These are phyloP conservation scores for Porites lutea DNA, from an alignment of 64 coral and sea anemone genomes.

Conservation along the genomic window DNA sequence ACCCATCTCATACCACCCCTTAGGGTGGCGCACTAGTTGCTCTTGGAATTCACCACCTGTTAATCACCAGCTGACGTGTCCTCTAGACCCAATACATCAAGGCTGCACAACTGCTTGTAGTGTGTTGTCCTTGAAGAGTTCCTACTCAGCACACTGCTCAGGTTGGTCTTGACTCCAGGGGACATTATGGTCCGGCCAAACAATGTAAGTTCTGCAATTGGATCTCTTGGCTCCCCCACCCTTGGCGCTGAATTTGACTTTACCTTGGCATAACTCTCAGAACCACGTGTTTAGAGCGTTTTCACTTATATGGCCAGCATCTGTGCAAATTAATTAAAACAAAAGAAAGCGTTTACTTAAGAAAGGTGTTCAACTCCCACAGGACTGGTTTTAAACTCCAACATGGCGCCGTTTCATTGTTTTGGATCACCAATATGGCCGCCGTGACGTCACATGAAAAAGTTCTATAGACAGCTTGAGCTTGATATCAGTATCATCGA, in stretches of 20 bases:
- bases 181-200: slow-evolving; percentile 60
- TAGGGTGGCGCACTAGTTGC: too few species aligned
- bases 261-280: slow-evolving; percentile 45
- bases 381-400: too few species aligned
- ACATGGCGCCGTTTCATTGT: too few species aligned
- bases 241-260: slow-evolving; percentile 46
- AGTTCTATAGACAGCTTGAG: slow-evolving; percentile 1
- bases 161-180: background rate
- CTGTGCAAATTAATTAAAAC: too few species aligned
- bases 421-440: too few species aligned
- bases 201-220: slow-evolving; percentile 41
- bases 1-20: slow-evolving; percentile 5
- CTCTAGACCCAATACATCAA: slow-evolving; percentile 57
- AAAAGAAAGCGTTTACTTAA: too few species aligned
- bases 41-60: background rate
- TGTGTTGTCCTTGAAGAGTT: slow-evolving; percentile 1
- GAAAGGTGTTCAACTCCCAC: too few species aligned
- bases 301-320: too few species aligned
- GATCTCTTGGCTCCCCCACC: slow-evolving; percentile 33
- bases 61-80: slow-evolving; percentile 29
- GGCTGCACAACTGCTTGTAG: background rate
- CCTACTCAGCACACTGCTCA: slow-evolving; percentile 23
- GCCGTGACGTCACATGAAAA: too few species aligned
- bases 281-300: background rate
- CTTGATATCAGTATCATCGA: slow-evolving; percentile 55